These are phyloP conservation scores for Pantherophis vulpinus DNA, from an alignment of 2,797 vertebrate species.

Conservation along the genomic window DNA sequence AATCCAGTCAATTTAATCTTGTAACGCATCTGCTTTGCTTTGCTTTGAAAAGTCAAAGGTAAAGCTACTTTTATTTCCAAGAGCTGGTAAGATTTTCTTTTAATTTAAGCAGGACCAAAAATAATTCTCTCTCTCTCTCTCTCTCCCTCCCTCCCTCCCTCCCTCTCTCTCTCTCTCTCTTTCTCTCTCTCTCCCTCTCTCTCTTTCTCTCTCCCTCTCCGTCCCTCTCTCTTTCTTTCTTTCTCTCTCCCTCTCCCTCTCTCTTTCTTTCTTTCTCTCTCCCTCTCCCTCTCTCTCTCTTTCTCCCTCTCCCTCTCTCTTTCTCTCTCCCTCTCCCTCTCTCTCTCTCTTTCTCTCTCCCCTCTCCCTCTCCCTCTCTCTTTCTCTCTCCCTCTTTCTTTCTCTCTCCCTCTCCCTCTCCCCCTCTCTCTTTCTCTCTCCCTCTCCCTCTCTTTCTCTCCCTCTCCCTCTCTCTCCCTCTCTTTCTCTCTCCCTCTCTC, in stretches of 20 bases:
- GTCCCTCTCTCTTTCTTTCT: not conserved
- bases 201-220: too few species aligned
- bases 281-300: too few species aligned
- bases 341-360: fast-evolving
- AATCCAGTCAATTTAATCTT: slow-evolving; percentile 69
- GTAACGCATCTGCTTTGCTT: slow-evolving; percentile 60
- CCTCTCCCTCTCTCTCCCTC: too few species aligned
- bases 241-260: too few species aligned
- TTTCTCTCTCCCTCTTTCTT: fast-evolving
- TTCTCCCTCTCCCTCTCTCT: too few species aligned
- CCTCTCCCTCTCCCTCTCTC: too few species aligned
- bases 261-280: fast-evolving
- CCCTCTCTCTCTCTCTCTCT: not conserved
- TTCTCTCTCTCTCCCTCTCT: too few species aligned
- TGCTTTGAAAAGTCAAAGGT: slow-evolving; percentile 51
- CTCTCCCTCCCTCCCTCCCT: too few species aligned
- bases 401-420: not conserved
- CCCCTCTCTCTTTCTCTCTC: not conserved
- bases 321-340: too few species aligned
- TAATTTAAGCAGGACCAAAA: not conserved
- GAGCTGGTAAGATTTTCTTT: slow-evolving; percentile 56
- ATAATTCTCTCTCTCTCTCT: not conserved
- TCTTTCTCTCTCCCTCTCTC: fast-evolving
- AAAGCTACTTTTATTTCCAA: slow-evolving; percentile 69
- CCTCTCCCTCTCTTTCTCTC: too few species aligned